These are phyloP conservation scores for Protobothrops flavoviridis DNA, from an alignment of 2,113 vertebrate species.

Conservation along the genomic window DNA sequence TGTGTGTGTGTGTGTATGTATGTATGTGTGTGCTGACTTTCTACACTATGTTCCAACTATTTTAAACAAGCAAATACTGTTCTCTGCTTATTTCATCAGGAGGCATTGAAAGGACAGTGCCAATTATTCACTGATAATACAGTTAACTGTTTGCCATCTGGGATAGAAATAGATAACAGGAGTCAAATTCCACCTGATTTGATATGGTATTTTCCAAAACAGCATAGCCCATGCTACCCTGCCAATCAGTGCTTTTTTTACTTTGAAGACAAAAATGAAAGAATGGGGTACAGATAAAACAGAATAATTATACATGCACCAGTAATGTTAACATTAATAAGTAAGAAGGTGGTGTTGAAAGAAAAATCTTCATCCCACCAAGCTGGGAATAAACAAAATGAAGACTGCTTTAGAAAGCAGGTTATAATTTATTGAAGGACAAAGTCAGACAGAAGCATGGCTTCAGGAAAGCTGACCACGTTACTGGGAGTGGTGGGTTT, in stretches of 20 bases:
- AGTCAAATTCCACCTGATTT: background rate
- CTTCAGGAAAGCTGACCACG: too few relatives aligned
- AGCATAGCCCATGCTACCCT: background rate
- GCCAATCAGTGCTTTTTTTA: background rate
- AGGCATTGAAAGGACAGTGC: background rate
- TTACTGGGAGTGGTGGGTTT: too few relatives aligned
- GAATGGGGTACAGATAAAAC: background rate
- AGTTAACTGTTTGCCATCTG: background rate
- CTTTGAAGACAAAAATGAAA: background rate
- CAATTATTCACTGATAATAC: background rate
- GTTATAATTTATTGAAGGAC: too few relatives aligned
- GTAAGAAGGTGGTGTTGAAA: background rate
- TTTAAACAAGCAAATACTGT: background rate
- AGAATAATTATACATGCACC: background rate
- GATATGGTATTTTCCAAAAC: background rate
- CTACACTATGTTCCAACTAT: background rate
- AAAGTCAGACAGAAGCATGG: too few relatives aligned
- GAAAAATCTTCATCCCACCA: too few relatives aligned
- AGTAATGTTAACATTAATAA: background rate
- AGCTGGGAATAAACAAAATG: too few relatives aligned
- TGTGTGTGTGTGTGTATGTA: too few relatives aligned
- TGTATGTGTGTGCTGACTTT: too few relatives aligned
- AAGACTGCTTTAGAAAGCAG: too few relatives aligned
- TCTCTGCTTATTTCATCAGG: background rate
- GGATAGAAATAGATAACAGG: background rate